Base-by-base conservation (phyloP, 1,140 invertebrate genomes). In the Thaumetopoea pityocampa region DNA sequence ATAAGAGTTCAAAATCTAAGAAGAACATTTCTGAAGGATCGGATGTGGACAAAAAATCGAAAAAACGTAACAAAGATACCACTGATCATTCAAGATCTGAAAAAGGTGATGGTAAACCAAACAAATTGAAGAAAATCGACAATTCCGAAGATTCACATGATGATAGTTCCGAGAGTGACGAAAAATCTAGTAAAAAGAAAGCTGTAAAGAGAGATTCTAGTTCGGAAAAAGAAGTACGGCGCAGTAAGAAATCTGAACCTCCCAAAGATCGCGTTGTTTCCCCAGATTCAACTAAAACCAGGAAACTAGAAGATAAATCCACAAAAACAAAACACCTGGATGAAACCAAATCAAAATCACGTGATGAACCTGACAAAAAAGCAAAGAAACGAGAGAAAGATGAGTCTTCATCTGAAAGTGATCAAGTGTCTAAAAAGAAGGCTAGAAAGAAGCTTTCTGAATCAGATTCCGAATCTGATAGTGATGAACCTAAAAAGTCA, bases 401-500 rank as follows among this genome's bases (percentile, higher is more conserved):
- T 72, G 88, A 89, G 7, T 88, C 88, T 15, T 91, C 89, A 7
- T 89, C 89, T 2, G 89, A 90, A 18, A 89, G 87, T 56, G 89
- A 89, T 29, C 88, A 88, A 34, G 87, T 84, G 8, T 55, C 80
- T 4, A 86, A 85, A 55, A 86, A 86, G 52, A 86, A 85, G 53
- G 51, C 78, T 7, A 71, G 58, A 37, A 85, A 86, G 69, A 85
- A 85, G 48, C 77, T 77, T 17, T 82, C 85, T 0, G 85, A 83
- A 8, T 82, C 80, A 1, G 78, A 82, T 14, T 85, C 83, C 0
- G 85, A 86, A 15, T 86, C 85, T 3, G 85, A 86, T 5, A 85
- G 81, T 45, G 85, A 86, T 38, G 82, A 85, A 53, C 82, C 82
- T 37, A 85, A 86, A 40, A 85, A 85, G 29, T 74, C 76, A 1